A percentile compares a stretch with the other conserved stretches of the same genome.
phyloP scores from a whole-genome alignment of 2,888 invertebrate genomes.

The Luperina testacea region DNA sequence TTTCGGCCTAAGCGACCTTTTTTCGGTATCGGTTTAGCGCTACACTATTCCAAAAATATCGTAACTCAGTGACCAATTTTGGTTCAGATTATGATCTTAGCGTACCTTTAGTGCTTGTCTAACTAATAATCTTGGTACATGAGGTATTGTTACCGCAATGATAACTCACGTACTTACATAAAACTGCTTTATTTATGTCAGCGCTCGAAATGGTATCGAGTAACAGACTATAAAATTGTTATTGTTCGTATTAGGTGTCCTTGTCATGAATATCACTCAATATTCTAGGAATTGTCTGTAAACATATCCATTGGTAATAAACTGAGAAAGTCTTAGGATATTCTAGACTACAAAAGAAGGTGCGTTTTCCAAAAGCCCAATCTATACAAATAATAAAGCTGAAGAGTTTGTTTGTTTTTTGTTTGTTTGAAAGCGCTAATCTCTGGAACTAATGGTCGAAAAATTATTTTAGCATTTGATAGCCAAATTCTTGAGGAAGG shows the following conservation, averaged over 20 bases:
- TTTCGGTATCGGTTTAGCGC: neutral
- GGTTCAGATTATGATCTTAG: constrained; percentile 76
- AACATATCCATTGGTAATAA: constrained; percentile 1
- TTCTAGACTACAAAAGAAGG: neutral
- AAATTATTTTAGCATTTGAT: no score
- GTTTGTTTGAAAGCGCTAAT: no score
- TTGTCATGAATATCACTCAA: constrained; percentile 16
- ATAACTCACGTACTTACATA: constrained; percentile 40
- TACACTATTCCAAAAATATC: constrained; percentile 35
- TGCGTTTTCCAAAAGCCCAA: no score
- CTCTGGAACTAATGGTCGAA: no score
- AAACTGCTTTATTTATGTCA: constrained; percentile 57
- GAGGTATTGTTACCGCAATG: constrained; percentile 46
- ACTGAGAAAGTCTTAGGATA: neutral
- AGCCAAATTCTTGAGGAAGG: no score
- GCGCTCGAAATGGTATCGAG: constrained; percentile 41
- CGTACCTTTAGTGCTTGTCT: constrained; percentile 57
- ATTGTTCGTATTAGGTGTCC: constrained; percentile 45
- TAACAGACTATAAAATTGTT: constrained; percentile 48
- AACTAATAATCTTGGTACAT: constrained; percentile 47
- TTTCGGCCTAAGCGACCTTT: constrained; percentile 8
- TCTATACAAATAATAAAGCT: no score
- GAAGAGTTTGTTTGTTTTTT: no score
- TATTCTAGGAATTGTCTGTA: constrained; percentile 9
- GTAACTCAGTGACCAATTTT: constrained; percentile 77